Percentiles rank a stretch among this genome's conserved stretches.
Evolutionary conservation across 2,113 vertebrate species (phyloP).

Genomic region (Gallinago undulata): DNA sequence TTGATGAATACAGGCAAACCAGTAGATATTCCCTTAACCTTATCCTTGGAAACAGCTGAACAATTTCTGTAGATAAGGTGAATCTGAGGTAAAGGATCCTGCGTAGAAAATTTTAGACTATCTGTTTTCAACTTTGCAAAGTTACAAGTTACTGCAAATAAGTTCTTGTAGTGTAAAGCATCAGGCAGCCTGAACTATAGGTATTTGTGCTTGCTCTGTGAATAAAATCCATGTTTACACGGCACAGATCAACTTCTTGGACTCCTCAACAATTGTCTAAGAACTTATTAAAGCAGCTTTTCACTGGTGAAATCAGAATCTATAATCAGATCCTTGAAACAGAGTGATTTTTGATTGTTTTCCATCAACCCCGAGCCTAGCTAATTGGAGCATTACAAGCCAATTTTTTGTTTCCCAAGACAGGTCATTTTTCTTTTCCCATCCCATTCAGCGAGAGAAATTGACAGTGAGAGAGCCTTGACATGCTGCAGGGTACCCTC

Average conservation of each 20-base stretch:
- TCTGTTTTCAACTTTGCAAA: background rate
- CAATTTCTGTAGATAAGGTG: background rate
- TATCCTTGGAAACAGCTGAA: background rate
- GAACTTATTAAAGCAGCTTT: background rate
- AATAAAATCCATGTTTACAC: background rate
- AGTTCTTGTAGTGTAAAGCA: background rate
- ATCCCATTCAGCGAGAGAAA: accelerated
- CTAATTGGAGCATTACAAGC: background rate
- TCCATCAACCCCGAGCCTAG: background rate
- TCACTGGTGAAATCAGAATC: background rate
- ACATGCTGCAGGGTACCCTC: accelerated
- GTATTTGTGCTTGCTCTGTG: background rate
- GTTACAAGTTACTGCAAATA: background rate
- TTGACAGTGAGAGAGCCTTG: background rate
- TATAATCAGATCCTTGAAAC: background rate
- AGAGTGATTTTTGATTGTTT: background rate
- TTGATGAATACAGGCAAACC: background rate
- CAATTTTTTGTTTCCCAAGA: background rate
- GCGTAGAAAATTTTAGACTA: background rate
- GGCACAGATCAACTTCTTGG: background rate
- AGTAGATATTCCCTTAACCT: background rate
- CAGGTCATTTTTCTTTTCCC: background rate
- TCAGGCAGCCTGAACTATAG: background rate
- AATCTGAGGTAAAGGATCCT: background rate
- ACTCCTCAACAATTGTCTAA: background rate